Evolutionary conservation across 2,888 invertebrate species (phyloP), one percentile per base, ranked within the genome.

Genomic region (Trachelus stipa): DNA sequence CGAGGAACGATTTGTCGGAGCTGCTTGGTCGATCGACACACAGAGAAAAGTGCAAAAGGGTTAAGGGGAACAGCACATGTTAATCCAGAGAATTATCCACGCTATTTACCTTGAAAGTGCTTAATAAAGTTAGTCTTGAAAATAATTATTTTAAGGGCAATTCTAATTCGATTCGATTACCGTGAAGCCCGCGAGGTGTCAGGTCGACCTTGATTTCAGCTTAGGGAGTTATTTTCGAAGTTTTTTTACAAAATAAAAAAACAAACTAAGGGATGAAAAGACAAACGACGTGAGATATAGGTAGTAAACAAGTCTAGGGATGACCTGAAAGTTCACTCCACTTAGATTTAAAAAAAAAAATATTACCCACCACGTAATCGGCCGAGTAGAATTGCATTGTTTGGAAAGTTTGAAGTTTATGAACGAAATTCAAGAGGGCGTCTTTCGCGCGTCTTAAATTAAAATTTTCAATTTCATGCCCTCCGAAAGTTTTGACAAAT

Each of bases 391-490:
- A 74, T 11, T 56, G 77, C 73, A 80, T 83, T 86, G 82, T 85
- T 82, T 78, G 34, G 31, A 76, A 85, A 86, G 74, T 84, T 85
- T 78, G 69, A n/a, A 69, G 69, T 79, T 79, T 56, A 1, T 2
- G 2, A 2, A 2, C 6, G 23, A 23, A 23, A 56, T 9, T 9
- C 23, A 2, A 6, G 23, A 23, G 56, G 23, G 6, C 23, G 56
- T 9, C 9, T 56, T 56, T 56, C 23, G 15, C 74, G 30, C 78
- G 83, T 84, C 83, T 80, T 84, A 84, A 86, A 87, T 88, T 86
- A 85, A 85, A 83, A 87, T 85, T 86, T 85, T 83, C 83, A 87
- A 87, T 87, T 85, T 31, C 11, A 71, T 9, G 40, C 56, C 23
- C 2, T 56, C 56, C 9, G 2, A 56, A 56, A 56, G 56, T 56